Evolutionary conservation across 2,113 vertebrate genomes (phyloP), one percentile per base, ranked within the genome.

Genomic region (Brachionichthys hirsutus): DNA sequence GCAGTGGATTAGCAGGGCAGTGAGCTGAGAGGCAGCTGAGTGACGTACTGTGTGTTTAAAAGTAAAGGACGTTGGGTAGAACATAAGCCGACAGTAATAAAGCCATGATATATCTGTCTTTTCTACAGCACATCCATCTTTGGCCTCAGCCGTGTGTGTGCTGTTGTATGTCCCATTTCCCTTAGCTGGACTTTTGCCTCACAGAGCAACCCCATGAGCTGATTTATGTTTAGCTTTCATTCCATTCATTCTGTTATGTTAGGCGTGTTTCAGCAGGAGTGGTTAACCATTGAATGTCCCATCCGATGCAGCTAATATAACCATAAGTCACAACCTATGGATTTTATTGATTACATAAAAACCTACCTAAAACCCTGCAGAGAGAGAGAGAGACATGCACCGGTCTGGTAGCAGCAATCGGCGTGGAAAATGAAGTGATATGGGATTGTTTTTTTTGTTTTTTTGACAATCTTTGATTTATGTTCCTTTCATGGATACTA

Each of bases 21-120:
- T 56, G 53, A 66, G 67, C 63, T 61, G 55, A 65, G 69, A 69
- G 67, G 53, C 68, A 62, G 75, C 53, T 74, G 83, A 87, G 70
- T 89, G 85, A 90, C 81, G 78, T 86, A 85, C 54, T 77, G 64
- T 65, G 67, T 77, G 70, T 76, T 76, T 88, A 73, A 87, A 88
- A 85, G 70, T 78, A 72, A 85, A 81, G 83, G 70, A 58, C 62
- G 67, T 85, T 83, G 73, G 80, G 58, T 83, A 72, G 72, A 83
- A 80, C 70, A 69, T 70, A 82, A 83, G 76, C 81, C 86, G 87
- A 67, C 55, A 47, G 82, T 68, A 76, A 75, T 90, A 86, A 89
- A 87, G 60, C 73, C 46, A 54, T 73, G 53, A 66, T 85, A 77
- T 84, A 77, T 89, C 79, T 80, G 70, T 58, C 22, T 73, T 73